A percentile compares a stretch with the other conserved stretches of the same genome.
Conservation (phyloP, 2,797 vertebrate species). For the Poeciliopsis paucimaculata region DNA sequence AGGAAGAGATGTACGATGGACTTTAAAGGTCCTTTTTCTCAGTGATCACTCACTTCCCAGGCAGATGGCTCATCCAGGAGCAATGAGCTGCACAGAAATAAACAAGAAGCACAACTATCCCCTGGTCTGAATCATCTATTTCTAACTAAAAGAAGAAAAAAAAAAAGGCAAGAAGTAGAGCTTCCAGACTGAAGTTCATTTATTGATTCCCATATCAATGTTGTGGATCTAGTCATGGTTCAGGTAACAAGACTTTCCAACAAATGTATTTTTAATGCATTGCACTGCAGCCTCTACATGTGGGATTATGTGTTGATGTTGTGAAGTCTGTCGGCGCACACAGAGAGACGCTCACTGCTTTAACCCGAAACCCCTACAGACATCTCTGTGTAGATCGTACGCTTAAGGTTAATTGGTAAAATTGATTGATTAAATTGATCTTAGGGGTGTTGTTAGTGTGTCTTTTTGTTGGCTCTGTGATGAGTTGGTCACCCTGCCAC, state of each 20-base stretch:
- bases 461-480: not conserved
- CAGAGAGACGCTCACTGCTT: not conserved
- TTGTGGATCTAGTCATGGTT: not conserved
- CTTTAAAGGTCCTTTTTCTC: not conserved
- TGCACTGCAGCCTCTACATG: not conserved
- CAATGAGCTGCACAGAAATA: not conserved
- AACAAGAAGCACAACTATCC: no score
- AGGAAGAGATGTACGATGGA: not conserved
- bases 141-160: not conserved
- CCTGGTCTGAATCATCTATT: not conserved
- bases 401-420: not conserved
- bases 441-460: not conserved
- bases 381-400: not conserved
- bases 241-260: not conserved
- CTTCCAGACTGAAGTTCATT: not conserved
- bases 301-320: not conserved
- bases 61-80: not conserved
- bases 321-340: not conserved
- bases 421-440: not conserved
- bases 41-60: not conserved
- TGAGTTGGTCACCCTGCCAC: not conserved
- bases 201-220: not conserved
- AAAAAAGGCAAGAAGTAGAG: not conserved
- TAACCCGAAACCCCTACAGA: not conserved
- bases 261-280: conserved; percentile 3